phyloP scores from a whole-genome alignment of 2,888 invertebrate genomes.

The Drosophila monieri region DNA sequence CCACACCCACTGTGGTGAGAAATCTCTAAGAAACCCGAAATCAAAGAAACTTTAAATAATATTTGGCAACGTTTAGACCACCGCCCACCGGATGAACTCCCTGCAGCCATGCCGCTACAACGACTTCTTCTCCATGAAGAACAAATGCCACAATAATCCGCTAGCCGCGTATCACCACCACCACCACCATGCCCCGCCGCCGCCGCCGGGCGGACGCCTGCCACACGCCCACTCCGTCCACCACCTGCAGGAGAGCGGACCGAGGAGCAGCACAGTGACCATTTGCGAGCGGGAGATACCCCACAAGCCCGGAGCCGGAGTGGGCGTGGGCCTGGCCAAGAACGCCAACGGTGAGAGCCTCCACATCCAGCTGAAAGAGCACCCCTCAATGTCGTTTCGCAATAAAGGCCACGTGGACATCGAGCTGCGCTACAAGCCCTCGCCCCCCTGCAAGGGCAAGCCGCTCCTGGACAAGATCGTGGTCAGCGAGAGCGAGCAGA shows the following conservation, averaged over 20 bases:
- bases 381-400: conserved; percentile 88
- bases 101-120: conserved; percentile 82
- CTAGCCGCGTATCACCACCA: conserved; percentile 71
- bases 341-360: conserved; percentile 79
- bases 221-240: conserved; percentile 67
- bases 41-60: background rate
- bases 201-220: conserved; percentile 44
- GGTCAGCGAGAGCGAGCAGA: conserved; percentile 79
- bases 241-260: conserved; percentile 72
- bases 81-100: conserved; percentile 77
- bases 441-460: conserved; percentile 83
- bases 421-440: conserved; percentile 88
- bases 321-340: conserved; percentile 65
- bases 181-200: conserved; percentile 62
- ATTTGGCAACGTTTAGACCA: conserved; percentile 48
- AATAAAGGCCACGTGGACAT: conserved; percentile 87
- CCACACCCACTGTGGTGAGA: conserved; percentile 86
- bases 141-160: conserved; percentile 78
- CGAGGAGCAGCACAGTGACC: conserved; percentile 71
- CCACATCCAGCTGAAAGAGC: conserved; percentile 84
- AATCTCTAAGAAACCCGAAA: background rate
- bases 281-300: conserved; percentile 79
- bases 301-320: conserved; percentile 50
- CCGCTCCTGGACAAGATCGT: conserved; percentile 86
- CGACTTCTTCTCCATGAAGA: conserved; percentile 81